Percentiles rank a stretch among this genome's conserved stretches.
Evolutionary conservation across 2,113 vertebrate species (phyloP).

Genomic region (Emydocephalus ijimae): DNA sequence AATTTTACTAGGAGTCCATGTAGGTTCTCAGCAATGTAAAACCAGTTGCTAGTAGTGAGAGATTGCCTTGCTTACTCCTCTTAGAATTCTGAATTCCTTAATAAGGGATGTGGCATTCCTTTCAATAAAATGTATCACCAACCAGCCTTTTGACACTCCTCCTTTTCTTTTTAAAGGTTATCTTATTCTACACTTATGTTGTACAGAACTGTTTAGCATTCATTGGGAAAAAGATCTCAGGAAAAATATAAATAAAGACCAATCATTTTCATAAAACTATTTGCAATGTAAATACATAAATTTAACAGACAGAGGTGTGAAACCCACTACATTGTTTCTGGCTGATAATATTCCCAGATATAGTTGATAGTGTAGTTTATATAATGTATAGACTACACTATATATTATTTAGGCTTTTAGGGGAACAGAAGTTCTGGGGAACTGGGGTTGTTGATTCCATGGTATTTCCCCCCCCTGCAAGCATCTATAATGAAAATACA

Average conservation of each 20-base stretch:
- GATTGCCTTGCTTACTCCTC: not conserved
- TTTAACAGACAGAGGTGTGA: not conserved
- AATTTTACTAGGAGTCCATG: not conserved
- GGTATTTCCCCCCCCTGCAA: not conserved
- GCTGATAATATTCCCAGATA: not conserved
- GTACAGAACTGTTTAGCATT: not conserved
- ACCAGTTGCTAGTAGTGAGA: not conserved
- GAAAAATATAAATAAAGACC: not conserved
- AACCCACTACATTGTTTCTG: not conserved
- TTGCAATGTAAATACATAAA: not conserved
- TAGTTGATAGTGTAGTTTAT: too few species aligned
- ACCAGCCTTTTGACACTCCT: not conserved
- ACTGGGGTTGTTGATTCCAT: not conserved
- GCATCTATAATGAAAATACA: not conserved
- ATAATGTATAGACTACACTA: not conserved
- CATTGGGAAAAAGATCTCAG: not conserved
- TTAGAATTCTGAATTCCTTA: not conserved
- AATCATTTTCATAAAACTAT: not conserved
- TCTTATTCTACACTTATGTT: not conserved
- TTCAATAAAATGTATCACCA: not conserved
- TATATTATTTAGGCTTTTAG: not conserved
- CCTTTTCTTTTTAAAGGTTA: not conserved
- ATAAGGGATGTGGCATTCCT: not conserved
- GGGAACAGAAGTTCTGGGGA: not conserved
- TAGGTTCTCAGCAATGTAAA: not conserved